Evolutionary conservation across 2,797 vertebrate genomes (phyloP).

Genomic region (Microtus californicus): DNA sequence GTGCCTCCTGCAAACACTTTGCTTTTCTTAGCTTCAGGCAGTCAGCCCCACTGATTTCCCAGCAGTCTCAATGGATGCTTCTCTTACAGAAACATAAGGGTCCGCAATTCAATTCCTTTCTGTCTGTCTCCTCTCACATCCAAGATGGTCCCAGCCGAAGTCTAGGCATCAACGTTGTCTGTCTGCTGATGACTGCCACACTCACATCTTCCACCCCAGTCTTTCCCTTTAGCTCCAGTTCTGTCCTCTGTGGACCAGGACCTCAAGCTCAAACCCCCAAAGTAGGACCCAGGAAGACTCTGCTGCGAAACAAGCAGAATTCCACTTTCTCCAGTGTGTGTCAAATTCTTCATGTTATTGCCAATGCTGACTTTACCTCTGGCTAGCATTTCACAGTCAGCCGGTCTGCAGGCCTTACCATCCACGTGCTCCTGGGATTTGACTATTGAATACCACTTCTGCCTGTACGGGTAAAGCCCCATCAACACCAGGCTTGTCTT

Average conservation of each 20-base stretch:
- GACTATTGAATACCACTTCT: neutral
- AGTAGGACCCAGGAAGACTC: neutral
- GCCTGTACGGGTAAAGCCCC: neutral
- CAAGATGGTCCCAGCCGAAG: neutral
- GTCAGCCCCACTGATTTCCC: neutral
- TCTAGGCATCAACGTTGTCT: neutral
- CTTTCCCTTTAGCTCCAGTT: neutral
- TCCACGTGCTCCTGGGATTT: neutral
- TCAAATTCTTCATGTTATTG: neutral
- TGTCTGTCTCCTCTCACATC: neutral
- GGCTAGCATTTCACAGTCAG: neutral
- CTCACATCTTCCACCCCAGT: neutral
- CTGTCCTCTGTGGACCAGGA: neutral
- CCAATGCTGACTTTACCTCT: neutral
- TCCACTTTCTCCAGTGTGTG: neutral
- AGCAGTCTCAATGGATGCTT: neutral
- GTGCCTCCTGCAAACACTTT: neutral
- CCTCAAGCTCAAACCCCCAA: neutral
- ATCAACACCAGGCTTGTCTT: neutral
- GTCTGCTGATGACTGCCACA: neutral
- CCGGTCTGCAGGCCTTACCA: neutral
- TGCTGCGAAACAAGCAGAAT: neutral
- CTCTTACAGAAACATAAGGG: neutral
- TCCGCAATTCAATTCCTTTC: neutral
- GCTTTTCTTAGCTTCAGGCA: neutral